These are phyloP conservation scores for Zaprionus ornatus DNA, from an alignment of 1,140 invertebrate genomes.

Conservation along the genomic window DNA sequence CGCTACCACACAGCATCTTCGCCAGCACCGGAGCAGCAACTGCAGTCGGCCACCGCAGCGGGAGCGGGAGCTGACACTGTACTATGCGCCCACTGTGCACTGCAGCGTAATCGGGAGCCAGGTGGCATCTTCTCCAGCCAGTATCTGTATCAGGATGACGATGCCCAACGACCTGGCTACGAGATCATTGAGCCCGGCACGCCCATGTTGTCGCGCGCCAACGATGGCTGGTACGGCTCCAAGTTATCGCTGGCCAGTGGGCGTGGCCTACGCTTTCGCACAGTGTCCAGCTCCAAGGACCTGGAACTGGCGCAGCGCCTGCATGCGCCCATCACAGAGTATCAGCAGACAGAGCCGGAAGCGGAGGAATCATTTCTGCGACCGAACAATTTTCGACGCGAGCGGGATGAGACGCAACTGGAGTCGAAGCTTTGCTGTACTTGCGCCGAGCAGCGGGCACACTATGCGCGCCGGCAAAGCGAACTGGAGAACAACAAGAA, in stretches of 20 bases:
- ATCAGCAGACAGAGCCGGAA: conserved; percentile 5
- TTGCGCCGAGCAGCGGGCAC: conserved; percentile 59
- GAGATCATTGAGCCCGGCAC: conserved; percentile 88
- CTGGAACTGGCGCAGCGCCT: conserved; percentile 63
- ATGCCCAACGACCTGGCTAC: conserved; percentile 86
- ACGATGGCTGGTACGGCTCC: conserved; percentile 87
- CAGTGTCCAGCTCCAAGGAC: conserved; percentile 75
- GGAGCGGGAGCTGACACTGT: neutral
- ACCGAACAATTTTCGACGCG: conserved; percentile 74
- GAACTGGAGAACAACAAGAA: conserved; percentile 1
- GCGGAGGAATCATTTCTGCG: conserved; percentile 53
- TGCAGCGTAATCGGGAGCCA: conserved; percentile 75
- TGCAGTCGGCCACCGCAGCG: neutral
- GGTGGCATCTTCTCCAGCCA: conserved; percentile 86
- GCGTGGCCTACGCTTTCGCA: conserved; percentile 62
- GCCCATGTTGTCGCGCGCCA: conserved; percentile 87
- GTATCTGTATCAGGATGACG: conserved; percentile 88
- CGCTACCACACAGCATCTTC: conserved; percentile 84
- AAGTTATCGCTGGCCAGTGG: conserved; percentile 70
- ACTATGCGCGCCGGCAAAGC: conserved; percentile 5
- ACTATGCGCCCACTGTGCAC: conserved; percentile 75
- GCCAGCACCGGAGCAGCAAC: neutral
- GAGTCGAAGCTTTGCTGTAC: conserved; percentile 55
- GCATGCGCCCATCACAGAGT: conserved; percentile 58
- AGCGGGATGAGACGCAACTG: conserved; percentile 66